phyloP scores from a whole-genome alignment of 1,140 invertebrate species.

The Euwallacea similis region DNA sequence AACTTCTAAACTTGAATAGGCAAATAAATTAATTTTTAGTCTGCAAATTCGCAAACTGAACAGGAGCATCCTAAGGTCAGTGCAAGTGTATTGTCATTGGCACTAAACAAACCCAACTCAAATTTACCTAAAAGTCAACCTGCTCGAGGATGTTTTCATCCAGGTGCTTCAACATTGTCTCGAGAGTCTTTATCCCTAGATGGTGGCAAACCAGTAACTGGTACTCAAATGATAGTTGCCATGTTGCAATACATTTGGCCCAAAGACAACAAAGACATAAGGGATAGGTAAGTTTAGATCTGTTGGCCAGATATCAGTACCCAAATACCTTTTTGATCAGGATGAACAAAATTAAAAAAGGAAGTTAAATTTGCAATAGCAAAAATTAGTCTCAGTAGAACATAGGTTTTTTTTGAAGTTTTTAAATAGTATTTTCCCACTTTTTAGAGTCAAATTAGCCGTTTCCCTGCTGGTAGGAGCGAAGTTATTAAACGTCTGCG shows the following conservation, averaged over 20 bases:
- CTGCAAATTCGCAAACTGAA: conserved; percentile 27
- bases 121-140: conserved; percentile 48
- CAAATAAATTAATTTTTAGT: conserved; percentile 30
- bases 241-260: conserved; percentile 97
- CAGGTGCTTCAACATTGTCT: conserved; percentile 73
- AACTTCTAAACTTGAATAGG: conserved; percentile 5
- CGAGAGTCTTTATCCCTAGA: conserved; percentile 65
- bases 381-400: no score
- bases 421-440: background rate
- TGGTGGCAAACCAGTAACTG: conserved; percentile 64
- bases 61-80: conserved; percentile 26
- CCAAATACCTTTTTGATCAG: no score
- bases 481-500: conserved; percentile 87
- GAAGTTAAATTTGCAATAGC: no score
- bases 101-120: conserved; percentile 38
- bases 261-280: conserved; percentile 79
- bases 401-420: background rate
- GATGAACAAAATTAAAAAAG: no score
- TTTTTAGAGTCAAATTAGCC: conserved; percentile 73
- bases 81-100: conserved; percentile 43
- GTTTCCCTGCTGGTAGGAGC: conserved; percentile 77
- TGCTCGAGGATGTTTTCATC: conserved; percentile 82
- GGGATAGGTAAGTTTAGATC: conserved; percentile 58
- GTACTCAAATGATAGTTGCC: conserved; percentile 78
- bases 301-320: background rate